Conservation (phyloP, 2,888 invertebrate genomes). For the Trichogramma evanescens region DNA sequence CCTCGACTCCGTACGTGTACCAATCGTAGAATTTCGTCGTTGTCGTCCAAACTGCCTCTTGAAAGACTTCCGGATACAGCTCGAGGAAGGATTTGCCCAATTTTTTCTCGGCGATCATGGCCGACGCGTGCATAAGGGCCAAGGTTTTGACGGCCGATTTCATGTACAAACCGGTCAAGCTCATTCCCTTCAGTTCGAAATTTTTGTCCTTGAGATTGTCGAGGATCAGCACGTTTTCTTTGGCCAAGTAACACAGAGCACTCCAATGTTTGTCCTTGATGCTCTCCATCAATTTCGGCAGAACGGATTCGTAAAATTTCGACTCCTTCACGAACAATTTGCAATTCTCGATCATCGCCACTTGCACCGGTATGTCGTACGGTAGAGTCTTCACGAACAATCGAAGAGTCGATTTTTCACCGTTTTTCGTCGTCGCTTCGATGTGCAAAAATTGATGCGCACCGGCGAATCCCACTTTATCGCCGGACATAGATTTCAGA, state of each 20-base stretch:
- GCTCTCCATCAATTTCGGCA: conserved; percentile 41
- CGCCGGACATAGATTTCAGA: conserved; percentile 29
- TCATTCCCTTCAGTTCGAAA: conserved; percentile 28
- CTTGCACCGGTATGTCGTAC: conserved; percentile 47
- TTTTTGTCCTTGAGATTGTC: conserved; percentile 41
- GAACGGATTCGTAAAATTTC: conserved; percentile 45
- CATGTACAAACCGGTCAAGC: conserved; percentile 25
- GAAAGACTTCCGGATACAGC: neutral
- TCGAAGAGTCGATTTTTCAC: conserved; percentile 24
- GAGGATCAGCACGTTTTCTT: conserved; percentile 38
- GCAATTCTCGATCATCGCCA: conserved; percentile 49
- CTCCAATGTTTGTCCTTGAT: conserved; percentile 33
- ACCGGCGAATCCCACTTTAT: conserved; percentile 37
- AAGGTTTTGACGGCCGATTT: conserved; percentile 30
- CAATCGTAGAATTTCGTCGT: conserved; percentile 2
- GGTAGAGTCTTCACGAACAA: conserved; percentile 60
- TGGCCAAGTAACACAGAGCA: conserved; percentile 36
- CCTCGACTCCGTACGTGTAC: conserved; percentile 13
- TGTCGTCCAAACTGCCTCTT: neutral
- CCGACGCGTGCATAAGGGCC: conserved; percentile 35
- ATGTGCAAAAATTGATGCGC: conserved; percentile 29
- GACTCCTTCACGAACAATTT: conserved; percentile 51
- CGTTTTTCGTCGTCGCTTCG: neutral
- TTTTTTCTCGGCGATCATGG: conserved; percentile 30
- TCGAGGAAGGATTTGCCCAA: conserved; percentile 3